Evolutionary conservation across 2,113 vertebrate species (phyloP).

Genomic region (Callocephalon fimbriatum): DNA sequence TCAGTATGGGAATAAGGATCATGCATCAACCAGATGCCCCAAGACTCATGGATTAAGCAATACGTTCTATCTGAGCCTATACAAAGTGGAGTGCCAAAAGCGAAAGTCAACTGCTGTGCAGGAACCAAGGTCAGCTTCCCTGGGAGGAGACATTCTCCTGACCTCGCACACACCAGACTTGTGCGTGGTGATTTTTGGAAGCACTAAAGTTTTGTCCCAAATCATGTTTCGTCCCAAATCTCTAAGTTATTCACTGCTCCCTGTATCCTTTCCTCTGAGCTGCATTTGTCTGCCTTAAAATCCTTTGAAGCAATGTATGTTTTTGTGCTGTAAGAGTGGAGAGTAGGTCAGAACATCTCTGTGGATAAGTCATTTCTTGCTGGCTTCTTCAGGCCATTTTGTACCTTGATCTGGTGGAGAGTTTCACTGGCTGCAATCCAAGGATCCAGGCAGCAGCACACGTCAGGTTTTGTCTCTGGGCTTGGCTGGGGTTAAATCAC

Average conservation of each 20-base stretch:
- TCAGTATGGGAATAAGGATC: background rate
- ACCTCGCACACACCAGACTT: background rate
- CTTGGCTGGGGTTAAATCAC: background rate
- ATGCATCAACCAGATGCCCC: background rate
- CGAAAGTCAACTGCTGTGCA: background rate
- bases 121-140: background rate
- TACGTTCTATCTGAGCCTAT: background rate
- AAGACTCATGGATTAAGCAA: background rate
- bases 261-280: background rate
- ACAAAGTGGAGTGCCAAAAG: background rate
- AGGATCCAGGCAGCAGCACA: background rate
- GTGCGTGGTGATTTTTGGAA: background rate
- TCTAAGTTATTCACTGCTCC: background rate
- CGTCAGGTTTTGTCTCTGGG: background rate
- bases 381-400: background rate
- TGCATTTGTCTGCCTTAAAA: background rate
- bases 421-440: background rate
- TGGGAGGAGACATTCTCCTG: background rate
- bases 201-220: background rate
- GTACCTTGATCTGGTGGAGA: background rate
- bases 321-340: background rate
- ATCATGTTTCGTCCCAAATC: background rate
- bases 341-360: background rate
- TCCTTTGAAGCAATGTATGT: rapidly evolving
- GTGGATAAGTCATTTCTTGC: background rate